Percentiles rank a stretch among this genome's conserved stretches.
Evolutionary conservation across 2,113 vertebrate genomes (phyloP).

Genomic region (Podilymbus podiceps): DNA sequence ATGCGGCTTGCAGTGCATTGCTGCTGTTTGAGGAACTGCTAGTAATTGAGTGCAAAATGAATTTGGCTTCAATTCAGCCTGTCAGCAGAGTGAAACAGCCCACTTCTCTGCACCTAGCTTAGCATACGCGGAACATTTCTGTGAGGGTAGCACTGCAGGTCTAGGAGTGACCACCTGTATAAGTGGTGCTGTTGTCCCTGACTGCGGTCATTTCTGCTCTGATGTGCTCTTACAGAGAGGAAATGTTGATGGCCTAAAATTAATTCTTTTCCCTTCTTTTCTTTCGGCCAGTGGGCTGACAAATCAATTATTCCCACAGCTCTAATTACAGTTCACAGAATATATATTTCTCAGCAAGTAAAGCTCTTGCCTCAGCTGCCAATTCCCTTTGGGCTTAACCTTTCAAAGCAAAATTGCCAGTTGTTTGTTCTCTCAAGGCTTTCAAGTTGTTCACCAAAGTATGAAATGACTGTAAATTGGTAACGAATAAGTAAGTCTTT

Average conservation of each 20-base stretch:
- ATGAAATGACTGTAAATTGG: background rate
- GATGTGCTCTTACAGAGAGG: fast-evolving
- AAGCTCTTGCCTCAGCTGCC: background rate
- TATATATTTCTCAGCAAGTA: background rate
- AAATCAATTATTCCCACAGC: background rate
- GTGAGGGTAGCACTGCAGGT: background rate
- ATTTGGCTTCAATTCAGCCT: background rate
- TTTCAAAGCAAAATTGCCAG: slow-evolving; percentile 29
- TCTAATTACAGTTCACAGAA: background rate
- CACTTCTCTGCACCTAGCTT: background rate
- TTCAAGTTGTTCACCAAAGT: slow-evolving; percentile 36
- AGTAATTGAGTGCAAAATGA: background rate
- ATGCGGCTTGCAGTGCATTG: background rate
- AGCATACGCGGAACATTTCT: background rate
- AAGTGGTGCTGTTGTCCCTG: fast-evolving
- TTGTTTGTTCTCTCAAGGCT: slow-evolving; percentile 29
- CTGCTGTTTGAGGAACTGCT: background rate
- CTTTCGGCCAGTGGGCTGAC: background rate
- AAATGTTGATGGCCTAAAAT: background rate
- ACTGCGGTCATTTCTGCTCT: background rate
- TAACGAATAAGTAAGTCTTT: slow-evolving; percentile 10
- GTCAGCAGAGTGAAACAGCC: background rate
- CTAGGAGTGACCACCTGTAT: fast-evolving
- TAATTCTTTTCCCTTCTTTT: background rate
- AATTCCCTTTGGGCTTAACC: background rate